phyloP scores from a whole-genome alignment of 2,113 vertebrate species.

The Ceyx cyanopectus region DNA sequence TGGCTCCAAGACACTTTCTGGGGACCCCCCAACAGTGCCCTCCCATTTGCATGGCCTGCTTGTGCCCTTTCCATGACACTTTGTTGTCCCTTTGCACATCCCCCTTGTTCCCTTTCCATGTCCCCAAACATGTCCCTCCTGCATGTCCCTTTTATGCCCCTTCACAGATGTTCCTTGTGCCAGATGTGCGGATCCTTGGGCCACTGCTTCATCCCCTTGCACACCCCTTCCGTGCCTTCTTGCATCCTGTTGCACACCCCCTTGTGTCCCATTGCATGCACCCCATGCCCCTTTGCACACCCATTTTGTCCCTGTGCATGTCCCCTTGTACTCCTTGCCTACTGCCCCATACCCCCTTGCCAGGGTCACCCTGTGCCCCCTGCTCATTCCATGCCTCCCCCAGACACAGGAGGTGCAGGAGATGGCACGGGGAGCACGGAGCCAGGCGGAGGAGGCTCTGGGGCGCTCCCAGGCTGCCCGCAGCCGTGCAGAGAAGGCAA shows the following conservation, averaged over 20 bases:
- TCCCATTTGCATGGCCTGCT: not conserved
- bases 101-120: not conserved
- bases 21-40: not conserved
- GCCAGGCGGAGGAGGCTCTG: slow-evolving; percentile 74
- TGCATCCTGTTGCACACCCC: not conserved
- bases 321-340: rapidly evolving
- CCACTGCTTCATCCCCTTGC: not conserved
- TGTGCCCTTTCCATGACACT: not conserved
- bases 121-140: not conserved
- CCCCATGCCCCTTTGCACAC: too few species aligned
- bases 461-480: slow-evolving; percentile 77
- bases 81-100: not conserved
- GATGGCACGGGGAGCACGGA: slow-evolving; percentile 78
- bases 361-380: rapidly evolving
- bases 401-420: slow-evolving; percentile 83
- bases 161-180: not conserved
- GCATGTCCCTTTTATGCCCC: rapidly evolving
- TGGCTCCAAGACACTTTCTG: not conserved
- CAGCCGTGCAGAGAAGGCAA: slow-evolving; percentile 75
- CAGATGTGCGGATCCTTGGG: not conserved
- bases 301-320: not conserved
- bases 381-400: not conserved
- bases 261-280: not conserved
- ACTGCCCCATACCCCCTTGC: rapidly evolving
- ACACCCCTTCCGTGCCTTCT: not conserved